Evolutionary conservation across 30 jellyfish, hydroid and myxozoan genomes (phyloP), one percentile per base, ranked within the genome.

Genomic region (Hydractinia echinata): DNA sequence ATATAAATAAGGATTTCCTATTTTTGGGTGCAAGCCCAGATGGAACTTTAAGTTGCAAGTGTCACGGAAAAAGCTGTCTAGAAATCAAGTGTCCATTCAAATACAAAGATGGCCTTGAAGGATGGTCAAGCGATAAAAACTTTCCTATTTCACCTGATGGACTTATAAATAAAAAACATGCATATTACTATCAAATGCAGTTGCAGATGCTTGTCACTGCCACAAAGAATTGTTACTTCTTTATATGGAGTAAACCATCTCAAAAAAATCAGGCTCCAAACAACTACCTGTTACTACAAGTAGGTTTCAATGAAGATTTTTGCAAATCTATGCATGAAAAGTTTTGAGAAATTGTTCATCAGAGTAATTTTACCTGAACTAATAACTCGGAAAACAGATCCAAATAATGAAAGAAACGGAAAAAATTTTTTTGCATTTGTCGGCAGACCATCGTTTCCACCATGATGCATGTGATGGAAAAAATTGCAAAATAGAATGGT

Each of bases 111-210:
- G 44, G 44, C 44, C 44, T 30, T 30, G 44, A 30, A 30, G 44
- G 44, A 30, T 30, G 44, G 44, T 30, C 44, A 30, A 30, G 44
- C 44, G 44, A 30, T 30, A 30, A 30, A 30, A 30, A 30, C 51
- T 52, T 53, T 55, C 84, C 84, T 9, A 55, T 76, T 15, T 51
- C 81, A 14, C 14, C 8, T 6, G 69, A 80, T 48, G 68, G 68
- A 69, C 51, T 61, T 53, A 80, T 80, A 55, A 51, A 48, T 53
- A 64, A 39, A 66, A 39, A 80, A 15, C 87, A 80, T 53, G 56
- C 39, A 52, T 67, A 82, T 60, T 82, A 67, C 60, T 82, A 67
- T 50, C 89, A 82, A 82, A 82, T 82, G 85, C 85, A 82, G 77
- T 76, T 82, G 78, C 89, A 82, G 83, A 82, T 82, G 86, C 56